Base-by-base conservation (phyloP, 2,888 invertebrate genomes). In the Tiliacea citrago region DNA sequence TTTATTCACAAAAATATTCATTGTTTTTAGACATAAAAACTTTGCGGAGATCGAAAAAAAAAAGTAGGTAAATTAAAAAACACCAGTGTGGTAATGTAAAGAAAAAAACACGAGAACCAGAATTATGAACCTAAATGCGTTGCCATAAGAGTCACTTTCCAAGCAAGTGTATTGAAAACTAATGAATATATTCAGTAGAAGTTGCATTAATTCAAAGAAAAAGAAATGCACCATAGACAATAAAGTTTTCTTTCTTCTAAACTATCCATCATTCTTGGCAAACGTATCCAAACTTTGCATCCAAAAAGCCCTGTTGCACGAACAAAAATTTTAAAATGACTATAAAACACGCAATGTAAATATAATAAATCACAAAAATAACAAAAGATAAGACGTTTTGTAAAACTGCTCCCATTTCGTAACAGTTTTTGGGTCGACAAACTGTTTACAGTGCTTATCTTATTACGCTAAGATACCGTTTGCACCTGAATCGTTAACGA, bases 301-400 rank as follows among this genome's bases (percentile, higher is more conserved):
- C 58, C 67, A 70, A 29, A 76, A 69, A 69, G 72, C 55, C 55
- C 13, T 13, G 65, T 67, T 66, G 49, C 72, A 82, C 77, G 67
- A 60, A 68, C 53, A 66, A 53, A 45, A 60, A 55, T 39, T 62
- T 69, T 74, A 78, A 72, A 83, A 88, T 77, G 77, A 73, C 75
- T 72, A 60, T 84, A 85, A 81, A 85, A 71, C 88, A 86, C 85
- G 85, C 81, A 78, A 81, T 55, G 82, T 88, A 84, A 85, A 88
- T 88, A 86, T 84, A 86, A 87, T 87, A 88, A 87, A 87, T 87
- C 82, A 86, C 62, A 82, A 78, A 81, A 71, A 88, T 82, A 82
- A 86, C 77, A 86, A 83, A 81, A 80, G 86, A 88, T 88, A 83
- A 85, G 82, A 77, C 72, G 80, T 77, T 81, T 79, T 79, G 76